These are phyloP conservation scores for Falcaria lacertinaria DNA, from an alignment of 2,888 invertebrate species.

Conservation along the genomic window DNA sequence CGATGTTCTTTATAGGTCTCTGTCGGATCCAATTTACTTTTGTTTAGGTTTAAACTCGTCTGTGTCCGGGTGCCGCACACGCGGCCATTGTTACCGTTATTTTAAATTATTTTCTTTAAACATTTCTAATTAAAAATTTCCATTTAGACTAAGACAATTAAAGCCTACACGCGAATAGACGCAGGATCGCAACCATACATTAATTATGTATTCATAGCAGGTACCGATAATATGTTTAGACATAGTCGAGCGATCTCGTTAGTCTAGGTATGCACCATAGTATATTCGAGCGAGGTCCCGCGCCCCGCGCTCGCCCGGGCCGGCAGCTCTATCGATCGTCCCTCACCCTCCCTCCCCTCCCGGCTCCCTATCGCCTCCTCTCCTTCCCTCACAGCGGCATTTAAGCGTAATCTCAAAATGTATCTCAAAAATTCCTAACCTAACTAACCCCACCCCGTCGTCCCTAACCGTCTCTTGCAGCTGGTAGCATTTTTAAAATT, in stretches of 20 bases:
- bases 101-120: conserved; percentile 35
- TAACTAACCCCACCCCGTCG: conserved; percentile 41
- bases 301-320: conserved; percentile 20
- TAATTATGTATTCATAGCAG: conserved; percentile 71
- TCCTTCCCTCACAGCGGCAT: conserved; percentile 21
- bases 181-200: conserved; percentile 78
- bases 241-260: conserved; percentile 57
- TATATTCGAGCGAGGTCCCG: conserved; percentile 48
- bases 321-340: conserved; percentile 55
- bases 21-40: conserved; percentile 46
- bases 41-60: conserved; percentile 24
- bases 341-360: conserved; percentile 39
- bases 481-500: conserved; percentile 66
- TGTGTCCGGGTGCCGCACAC: conserved; percentile 34
- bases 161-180: conserved; percentile 77
- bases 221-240: conserved; percentile 73
- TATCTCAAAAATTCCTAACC: conserved; percentile 64
- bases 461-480: conserved; percentile 18
- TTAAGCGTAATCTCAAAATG: conserved; percentile 44
- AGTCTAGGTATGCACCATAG: conserved; percentile 71
- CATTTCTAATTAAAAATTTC: conserved; percentile 71
- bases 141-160: conserved; percentile 77
- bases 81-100: conserved; percentile 50
- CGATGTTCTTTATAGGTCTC: conserved; percentile 75
- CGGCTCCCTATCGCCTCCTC: conserved; percentile 24